phyloP scores from a whole-genome alignment of 2,888 invertebrate species.

The Drosophila macrospina region DNA sequence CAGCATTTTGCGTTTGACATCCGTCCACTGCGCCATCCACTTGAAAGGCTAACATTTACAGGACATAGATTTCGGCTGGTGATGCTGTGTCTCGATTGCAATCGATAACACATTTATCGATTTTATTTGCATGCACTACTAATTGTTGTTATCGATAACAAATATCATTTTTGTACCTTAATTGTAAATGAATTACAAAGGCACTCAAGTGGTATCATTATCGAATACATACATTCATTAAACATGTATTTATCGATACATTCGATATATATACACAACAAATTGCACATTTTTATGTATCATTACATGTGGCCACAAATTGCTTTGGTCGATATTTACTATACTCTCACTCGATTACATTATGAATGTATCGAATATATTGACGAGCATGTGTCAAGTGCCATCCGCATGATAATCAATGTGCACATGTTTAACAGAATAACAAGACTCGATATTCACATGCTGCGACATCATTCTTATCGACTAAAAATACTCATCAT shows the following conservation, averaged over 20 bases:
- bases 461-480: neutral
- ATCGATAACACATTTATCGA: neutral
- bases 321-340: too few relatives aligned
- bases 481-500: neutral
- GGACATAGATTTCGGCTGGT: neutral
- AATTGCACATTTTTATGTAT: too few relatives aligned
- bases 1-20: slow-evolving; percentile 10
- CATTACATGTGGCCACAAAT: too few relatives aligned
- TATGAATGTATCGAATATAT: neutral
- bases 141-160: neutral
- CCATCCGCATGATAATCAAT: too few relatives aligned
- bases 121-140: neutral
- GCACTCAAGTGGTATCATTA: too few relatives aligned
- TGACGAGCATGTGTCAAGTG: neutral
- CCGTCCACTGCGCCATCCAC: neutral
- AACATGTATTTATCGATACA: neutral
- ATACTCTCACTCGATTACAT: neutral
- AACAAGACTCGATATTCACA: slow-evolving; percentile 11
- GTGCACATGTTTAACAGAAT: neutral
- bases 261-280: too few relatives aligned
- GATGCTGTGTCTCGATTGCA: neutral
- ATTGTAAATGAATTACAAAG: too few relatives aligned
- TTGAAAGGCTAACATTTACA: neutral
- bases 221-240: neutral
- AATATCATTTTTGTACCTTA: too few relatives aligned